phyloP scores from a whole-genome alignment of 2,797 vertebrate species.

The Manis pentadactyla region DNA sequence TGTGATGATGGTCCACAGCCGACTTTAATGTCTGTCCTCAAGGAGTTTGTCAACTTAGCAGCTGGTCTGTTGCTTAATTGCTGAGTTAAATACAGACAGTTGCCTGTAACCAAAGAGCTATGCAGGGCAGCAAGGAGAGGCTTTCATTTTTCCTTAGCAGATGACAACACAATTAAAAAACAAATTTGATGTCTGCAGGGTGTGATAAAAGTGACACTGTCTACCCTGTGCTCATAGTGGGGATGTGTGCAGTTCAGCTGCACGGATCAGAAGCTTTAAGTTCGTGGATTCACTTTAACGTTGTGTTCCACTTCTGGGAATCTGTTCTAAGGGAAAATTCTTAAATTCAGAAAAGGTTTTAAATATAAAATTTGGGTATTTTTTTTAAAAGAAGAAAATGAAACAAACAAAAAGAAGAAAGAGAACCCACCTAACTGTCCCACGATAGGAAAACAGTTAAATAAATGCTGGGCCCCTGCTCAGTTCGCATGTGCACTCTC shows the following conservation, averaged over 20 bases:
- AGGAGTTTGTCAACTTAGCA: neutral
- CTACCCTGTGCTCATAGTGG: neutral
- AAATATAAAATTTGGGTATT: neutral
- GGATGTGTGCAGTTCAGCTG: neutral
- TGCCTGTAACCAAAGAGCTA: neutral
- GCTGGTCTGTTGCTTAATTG: neutral
- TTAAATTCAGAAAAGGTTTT: constrained; percentile 6
- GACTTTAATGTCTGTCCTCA: neutral
- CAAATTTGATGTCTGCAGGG: neutral
- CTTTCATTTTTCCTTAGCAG: neutral
- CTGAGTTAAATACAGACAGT: neutral
- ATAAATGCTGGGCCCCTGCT: neutral
- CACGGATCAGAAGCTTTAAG: too few relatives aligned
- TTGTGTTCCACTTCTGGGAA: neutral
- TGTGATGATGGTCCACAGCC: rapidly evolving
- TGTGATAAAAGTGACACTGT: neutral
- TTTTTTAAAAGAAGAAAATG: neutral
- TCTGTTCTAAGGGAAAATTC: neutral
- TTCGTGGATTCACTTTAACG: neutral
- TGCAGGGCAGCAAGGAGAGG: neutral
- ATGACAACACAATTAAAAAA: neutral
- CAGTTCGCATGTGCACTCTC: neutral
- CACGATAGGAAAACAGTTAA: neutral
- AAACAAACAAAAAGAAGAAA: neutral
- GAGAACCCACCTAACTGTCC: neutral